Percentiles rank a stretch among this genome's conserved stretches.
Evolutionary conservation across 1,140 invertebrate genomes (phyloP).

Genomic region (Ectropis grisescens): DNA sequence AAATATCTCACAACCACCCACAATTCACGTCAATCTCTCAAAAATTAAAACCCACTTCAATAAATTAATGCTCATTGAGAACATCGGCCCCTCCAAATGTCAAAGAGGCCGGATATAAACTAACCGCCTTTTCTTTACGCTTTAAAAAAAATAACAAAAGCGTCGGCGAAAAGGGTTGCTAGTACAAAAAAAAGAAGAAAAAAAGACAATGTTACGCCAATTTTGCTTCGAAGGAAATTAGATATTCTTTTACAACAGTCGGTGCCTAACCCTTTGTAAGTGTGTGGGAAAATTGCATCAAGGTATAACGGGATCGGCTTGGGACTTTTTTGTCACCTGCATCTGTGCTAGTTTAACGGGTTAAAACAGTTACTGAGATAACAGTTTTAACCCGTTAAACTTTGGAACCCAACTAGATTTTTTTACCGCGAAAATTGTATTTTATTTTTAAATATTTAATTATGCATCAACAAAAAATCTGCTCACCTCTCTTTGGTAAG

Average conservation of each 20-base stretch:
- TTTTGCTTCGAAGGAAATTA: constrained; percentile 68
- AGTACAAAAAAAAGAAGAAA: constrained; percentile 32
- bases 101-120: constrained; percentile 65
- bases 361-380: too few relatives aligned
- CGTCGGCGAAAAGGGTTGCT: constrained; percentile 47
- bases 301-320: constrained; percentile 30
- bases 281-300: constrained; percentile 57
- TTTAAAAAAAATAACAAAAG: constrained; percentile 45
- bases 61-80: constrained; percentile 64
- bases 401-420: too few relatives aligned
- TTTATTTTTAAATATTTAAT: too few relatives aligned
- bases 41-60: constrained; percentile 51
- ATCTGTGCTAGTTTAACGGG: too few relatives aligned
- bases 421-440: too few relatives aligned
- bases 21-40: constrained; percentile 42
- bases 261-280: constrained; percentile 46
- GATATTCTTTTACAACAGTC: constrained; percentile 60
- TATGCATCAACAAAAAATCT: too few relatives aligned
- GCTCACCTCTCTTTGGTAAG: too few relatives aligned
- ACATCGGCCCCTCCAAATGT: constrained; percentile 45
- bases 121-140: constrained; percentile 67
- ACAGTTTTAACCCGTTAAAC: too few relatives aligned
- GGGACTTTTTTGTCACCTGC: too few relatives aligned
- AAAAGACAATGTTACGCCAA: constrained; percentile 61
- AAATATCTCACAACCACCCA: too few relatives aligned